Evolutionary conservation across 2,888 invertebrate genomes (phyloP).

Genomic region (Tetragonisca angustula): DNA sequence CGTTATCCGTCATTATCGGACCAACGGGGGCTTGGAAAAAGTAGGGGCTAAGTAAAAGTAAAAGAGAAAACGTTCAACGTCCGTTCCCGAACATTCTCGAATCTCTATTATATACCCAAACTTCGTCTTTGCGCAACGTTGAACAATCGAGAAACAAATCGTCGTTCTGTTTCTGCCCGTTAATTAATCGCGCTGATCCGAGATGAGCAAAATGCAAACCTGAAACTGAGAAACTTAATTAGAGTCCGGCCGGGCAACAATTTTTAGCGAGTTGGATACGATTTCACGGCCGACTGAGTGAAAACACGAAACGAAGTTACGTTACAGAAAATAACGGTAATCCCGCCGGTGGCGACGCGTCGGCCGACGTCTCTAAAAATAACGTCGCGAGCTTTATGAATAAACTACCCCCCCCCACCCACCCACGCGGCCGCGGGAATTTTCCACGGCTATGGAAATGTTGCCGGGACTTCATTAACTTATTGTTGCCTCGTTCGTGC

Average conservation of each 20-base stretch:
- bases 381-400: conserved; percentile 1
- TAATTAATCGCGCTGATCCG: conserved; percentile 13
- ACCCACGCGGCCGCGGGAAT: neutral
- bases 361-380: neutral
- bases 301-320: conserved; percentile 1
- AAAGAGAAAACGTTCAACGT: neutral
- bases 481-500: neutral
- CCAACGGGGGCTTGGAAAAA: too few relatives aligned
- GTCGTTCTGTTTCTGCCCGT: neutral
- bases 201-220: neutral
- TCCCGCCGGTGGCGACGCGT: neutral
- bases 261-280: neutral
- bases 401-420: conserved; percentile 3
- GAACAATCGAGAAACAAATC: neutral
- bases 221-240: neutral
- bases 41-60: too few relatives aligned
- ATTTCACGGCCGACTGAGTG: neutral
- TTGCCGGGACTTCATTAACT: conserved; percentile 7
- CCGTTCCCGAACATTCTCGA: neutral
- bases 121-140: neutral
- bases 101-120: too few relatives aligned
- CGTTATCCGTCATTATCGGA: neutral
- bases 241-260: neutral
- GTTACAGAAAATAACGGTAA: conserved; percentile 3
- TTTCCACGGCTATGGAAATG: neutral